Base-by-base conservation (phyloP, 2,113 vertebrate genomes). In the Edolisoma coerulescens region DNA sequence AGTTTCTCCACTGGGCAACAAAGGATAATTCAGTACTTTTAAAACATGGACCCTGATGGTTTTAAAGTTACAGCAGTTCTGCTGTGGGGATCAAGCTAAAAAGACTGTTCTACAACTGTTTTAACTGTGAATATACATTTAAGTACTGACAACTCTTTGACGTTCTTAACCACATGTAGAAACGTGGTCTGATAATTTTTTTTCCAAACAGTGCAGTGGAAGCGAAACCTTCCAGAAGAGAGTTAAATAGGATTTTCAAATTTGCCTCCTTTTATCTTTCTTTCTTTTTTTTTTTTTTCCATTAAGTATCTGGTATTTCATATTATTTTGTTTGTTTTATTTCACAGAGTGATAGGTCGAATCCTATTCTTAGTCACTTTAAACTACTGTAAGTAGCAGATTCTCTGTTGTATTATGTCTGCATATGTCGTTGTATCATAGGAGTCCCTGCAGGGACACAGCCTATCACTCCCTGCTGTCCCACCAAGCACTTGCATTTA, bases 401-500 rank as follows among this genome's bases (percentile, higher is more conserved):
- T 47, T 44, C 16, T 37, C 41, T 71, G 2, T 27, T 8, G 18
- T 18, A n/a, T 39, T 23, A 59, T 2, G 4, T 4, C 75, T 28
- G 7, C 27, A 5, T 1, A 11, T 6, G 19, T 19, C 28, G 33
- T 28, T 33, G 1, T 9, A 60, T 23, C 10, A 52, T 4, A 37
- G 21, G 53, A 18, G 53, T 19, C 18, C 22, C 84, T 16, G 6
- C 2, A 35, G 28, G 42, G 28, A 26, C 22, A 10, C 8, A 35
- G 23, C 10, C 1, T 7, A 10, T 6, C 8, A 22, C 42, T 27
- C 27, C 23, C 47, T 11, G 3, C 35, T 33, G 37, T 7, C 74
- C 45, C 70, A 65, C 44, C 47, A 59, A 75, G 33, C 39, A 16
- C 23, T 20, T 6, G 2, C 22, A 42, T 21, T 64, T 10, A 28